These are phyloP conservation scores for Trematomus bernacchii DNA, from an alignment of 2,797 vertebrate genomes.

Conservation along the genomic window DNA sequence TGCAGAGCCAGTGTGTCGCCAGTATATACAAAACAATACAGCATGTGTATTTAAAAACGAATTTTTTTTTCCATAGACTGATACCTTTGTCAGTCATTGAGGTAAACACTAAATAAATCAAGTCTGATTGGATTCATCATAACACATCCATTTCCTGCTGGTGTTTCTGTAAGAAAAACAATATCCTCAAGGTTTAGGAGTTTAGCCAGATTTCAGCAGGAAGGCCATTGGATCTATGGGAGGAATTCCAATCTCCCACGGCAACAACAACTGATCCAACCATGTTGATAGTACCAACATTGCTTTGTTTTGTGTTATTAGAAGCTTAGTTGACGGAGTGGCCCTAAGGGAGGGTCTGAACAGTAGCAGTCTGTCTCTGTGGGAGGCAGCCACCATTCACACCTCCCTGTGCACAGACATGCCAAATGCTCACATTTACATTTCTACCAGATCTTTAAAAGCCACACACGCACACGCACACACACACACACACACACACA, in stretches of 20 bases:
- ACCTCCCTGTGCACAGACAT: constrained; percentile 56
- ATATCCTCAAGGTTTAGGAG: constrained; percentile 44
- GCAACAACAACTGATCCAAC: constrained; percentile 47
- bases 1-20: constrained; percentile 11
- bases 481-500: constrained; percentile 9
- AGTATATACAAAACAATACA: background rate
- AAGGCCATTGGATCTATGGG: constrained; percentile 30
- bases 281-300: constrained; percentile 42
- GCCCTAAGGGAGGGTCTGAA: constrained; percentile 74
- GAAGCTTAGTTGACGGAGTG: constrained; percentile 43
- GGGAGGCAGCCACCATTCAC: constrained; percentile 68
- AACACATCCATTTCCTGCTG: background rate
- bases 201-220: constrained; percentile 50
- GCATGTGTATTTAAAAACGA: background rate
- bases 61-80: background rate
- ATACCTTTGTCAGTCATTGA: constrained; percentile 6
- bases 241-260: constrained; percentile 52
- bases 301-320: constrained; percentile 53
- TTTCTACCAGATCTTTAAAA: constrained; percentile 43
- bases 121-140: constrained; percentile 11
- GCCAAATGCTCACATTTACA: constrained; percentile 57
- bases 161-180: constrained; percentile 33
- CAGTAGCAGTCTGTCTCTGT: constrained; percentile 64
- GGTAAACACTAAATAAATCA: constrained; percentile 18
- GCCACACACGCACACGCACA: constrained; percentile 5